Evolutionary conservation across 2,888 invertebrate genomes (phyloP).

Genomic region (Caenorhabditis macrosperma): DNA sequence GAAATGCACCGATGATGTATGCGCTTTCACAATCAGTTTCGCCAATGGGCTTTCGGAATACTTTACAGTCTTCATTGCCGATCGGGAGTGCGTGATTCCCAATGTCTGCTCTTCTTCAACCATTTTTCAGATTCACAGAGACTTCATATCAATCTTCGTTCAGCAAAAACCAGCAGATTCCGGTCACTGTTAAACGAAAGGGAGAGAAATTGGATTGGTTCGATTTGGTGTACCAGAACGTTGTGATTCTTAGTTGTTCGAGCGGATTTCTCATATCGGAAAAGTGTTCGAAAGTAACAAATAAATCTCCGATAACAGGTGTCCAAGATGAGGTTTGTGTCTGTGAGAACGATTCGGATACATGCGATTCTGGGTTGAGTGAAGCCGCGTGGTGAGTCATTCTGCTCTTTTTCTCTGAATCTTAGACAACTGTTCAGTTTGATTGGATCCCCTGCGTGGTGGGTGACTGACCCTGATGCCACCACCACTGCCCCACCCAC

Average conservation of each 20-base stretch:
- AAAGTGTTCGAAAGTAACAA: not conserved
- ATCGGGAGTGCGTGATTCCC: too few relatives aligned
- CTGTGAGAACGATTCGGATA: not conserved
- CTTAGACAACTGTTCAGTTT: not conserved
- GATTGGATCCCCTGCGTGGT: conserved; percentile 5
- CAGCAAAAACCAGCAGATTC: not conserved
- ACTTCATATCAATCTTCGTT: not conserved
- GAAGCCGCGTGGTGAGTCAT: not conserved
- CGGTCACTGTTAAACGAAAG: not conserved
- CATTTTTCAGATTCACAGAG: not conserved
- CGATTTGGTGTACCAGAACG: not conserved
- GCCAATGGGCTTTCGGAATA: too few relatives aligned
- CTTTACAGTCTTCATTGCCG: too few relatives aligned
- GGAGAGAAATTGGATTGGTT: conserved; percentile 6
- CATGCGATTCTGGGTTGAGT: not conserved
- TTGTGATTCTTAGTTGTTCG: not conserved
- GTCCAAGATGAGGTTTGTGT: not conserved
- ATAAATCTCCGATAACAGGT: not conserved
- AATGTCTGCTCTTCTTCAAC: not conserved
- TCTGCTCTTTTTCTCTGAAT: not conserved
- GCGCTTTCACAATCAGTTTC: too few relatives aligned
- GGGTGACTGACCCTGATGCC: not conserved
- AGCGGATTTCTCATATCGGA: not conserved
- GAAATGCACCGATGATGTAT: too few relatives aligned
- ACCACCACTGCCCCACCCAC: not conserved